Conservation (phyloP, 2,888 invertebrate species). For the Leucophenga maculata region DNA sequence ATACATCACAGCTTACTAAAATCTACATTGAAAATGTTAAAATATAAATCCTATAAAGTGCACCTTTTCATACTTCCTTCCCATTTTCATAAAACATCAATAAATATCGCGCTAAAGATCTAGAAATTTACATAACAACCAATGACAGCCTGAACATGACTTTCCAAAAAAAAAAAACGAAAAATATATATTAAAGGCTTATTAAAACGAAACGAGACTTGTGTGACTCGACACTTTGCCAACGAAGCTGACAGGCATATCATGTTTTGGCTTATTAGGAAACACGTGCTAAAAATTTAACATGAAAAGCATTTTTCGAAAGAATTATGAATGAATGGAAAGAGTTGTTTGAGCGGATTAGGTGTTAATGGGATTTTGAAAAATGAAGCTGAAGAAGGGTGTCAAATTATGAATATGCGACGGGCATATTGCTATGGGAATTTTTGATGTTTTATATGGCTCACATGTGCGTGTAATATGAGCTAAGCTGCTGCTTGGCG, state of each 20-base stretch:
- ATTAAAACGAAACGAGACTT: background rate
- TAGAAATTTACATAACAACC: too few species aligned
- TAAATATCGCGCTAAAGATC: too few species aligned
- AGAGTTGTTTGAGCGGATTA: constrained; percentile 30
- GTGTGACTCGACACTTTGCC: constrained; percentile 13
- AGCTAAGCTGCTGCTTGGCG: background rate
- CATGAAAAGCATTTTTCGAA: background rate
- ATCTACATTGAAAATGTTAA: too few species aligned
- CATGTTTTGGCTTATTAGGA: constrained; percentile 22
- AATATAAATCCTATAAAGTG: too few species aligned
- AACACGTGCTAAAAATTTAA: constrained; percentile 12
- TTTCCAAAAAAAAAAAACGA: background rate
- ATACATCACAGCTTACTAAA: too few species aligned
- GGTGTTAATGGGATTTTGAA: constrained; percentile 35
- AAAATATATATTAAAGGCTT: constrained; percentile 2
- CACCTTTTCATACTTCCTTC: background rate
- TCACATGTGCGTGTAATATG: constrained; percentile 40
- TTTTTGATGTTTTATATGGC: constrained; percentile 11
- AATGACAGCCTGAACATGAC: background rate
- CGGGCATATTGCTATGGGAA: constrained; percentile 15
- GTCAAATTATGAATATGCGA: constrained; percentile 38
- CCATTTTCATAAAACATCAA: background rate
- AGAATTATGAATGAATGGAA: constrained; percentile 20
- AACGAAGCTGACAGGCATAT: constrained; percentile 3
- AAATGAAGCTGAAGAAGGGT: constrained; percentile 26